These are phyloP conservation scores for Neogale vison DNA, from an alignment of 2,113 vertebrate species.

Conservation along the genomic window DNA sequence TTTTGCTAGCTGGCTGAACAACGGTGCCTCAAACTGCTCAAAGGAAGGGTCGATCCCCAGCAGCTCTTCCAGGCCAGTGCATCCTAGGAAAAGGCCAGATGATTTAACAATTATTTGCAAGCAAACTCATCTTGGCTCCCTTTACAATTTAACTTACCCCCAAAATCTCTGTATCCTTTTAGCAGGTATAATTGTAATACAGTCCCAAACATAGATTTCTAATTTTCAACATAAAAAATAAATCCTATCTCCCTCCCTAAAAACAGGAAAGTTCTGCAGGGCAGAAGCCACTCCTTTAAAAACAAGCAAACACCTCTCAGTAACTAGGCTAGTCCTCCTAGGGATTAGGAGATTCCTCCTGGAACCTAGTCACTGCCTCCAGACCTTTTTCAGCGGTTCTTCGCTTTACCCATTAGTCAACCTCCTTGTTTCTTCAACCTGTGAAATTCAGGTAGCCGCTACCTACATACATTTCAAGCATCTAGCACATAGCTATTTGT, in stretches of 20 bases:
- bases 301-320: background rate
- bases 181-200: background rate
- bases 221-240: background rate
- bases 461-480: background rate
- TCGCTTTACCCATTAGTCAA: background rate
- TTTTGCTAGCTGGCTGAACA: constrained; percentile 92
- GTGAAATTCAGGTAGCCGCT: background rate
- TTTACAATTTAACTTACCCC: background rate
- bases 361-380: background rate
- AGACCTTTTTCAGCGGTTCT: background rate
- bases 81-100: constrained; percentile 84
- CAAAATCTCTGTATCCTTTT: background rate
- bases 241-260: background rate
- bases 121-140: background rate
- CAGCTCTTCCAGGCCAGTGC: constrained; percentile 96
- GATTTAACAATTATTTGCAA: background rate
- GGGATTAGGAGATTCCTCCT: background rate
- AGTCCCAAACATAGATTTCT: background rate
- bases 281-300: background rate
- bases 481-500: background rate
- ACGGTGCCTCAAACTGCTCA: constrained; percentile 89
- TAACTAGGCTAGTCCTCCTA: background rate
- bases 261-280: background rate
- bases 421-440: background rate
- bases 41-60: constrained; percentile 93